Base-by-base conservation (phyloP, 2,113 vertebrate species). In the Austrofundulus limnaeus region DNA sequence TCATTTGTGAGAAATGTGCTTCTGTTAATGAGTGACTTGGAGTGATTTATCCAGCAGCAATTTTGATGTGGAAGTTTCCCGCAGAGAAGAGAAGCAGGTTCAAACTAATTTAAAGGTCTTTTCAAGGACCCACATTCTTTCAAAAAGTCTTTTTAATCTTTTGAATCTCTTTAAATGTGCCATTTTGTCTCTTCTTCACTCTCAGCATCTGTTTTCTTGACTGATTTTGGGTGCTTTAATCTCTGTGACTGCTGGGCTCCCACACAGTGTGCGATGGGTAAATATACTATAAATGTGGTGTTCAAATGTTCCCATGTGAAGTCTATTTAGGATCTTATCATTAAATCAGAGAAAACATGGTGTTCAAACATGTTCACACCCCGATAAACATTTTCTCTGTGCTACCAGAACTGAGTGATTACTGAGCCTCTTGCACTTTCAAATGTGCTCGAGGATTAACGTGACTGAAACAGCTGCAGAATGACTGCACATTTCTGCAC, bases 301-400 rank as follows among this genome's bases (percentile, higher is more conserved):
- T 52, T 31, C 23, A 52, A 11, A 53, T 14, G n/a, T 45, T 43
- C 17, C 19, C 17, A n/a, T 14, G 16, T 21, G 14, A 43, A 24
- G 38, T 51, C 53, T 51, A 5, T 28, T 20, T n/a, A 53, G 53
- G 41, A 39, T 53, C 41, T 25, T 20, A 41, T 61, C 58, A 55
- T 48, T 42, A 24, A 34, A 55, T 61, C 42, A 70, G 39, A 55
- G 34, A 19, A 34, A 61, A 55, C 50, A 61, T 34, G 67, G 53
- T 55, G 50, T 42, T 54, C 45, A 48, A 60, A 47, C 51, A 49
- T 43, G 43, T 31, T 62, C 16, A n/a, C 1, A 56, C 28, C 13
- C 28, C 37, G 34, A 61, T n/a, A 49, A 46, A 21, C 19, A 56
- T 43, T 45, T 50, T 16, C 42, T 42, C 46, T 31, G 24, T 16